Percentiles rank a stretch among this genome's conserved stretches.
Evolutionary conservation across 2,888 invertebrate genomes (phyloP).

Genomic region (Sepiola atlantica): DNA sequence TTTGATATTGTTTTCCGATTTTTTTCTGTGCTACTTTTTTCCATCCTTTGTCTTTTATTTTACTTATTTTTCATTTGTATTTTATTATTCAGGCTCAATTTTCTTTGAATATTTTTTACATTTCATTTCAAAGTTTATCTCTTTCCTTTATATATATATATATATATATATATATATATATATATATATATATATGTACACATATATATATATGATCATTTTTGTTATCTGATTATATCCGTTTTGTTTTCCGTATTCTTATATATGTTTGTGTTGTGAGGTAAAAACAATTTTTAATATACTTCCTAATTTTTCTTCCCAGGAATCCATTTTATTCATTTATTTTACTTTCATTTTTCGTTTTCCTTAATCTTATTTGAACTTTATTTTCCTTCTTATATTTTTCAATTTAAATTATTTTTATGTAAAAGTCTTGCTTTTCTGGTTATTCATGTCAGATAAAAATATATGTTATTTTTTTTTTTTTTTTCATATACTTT

Average conservation of each 20-base stretch:
- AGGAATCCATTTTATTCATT: neutral
- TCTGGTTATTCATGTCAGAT: no score
- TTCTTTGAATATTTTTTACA: neutral
- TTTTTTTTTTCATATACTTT: no score
- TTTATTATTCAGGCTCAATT: neutral
- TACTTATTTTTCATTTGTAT: neutral
- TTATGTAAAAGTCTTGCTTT: neutral
- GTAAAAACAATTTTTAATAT: neutral
- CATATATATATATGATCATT: no score
- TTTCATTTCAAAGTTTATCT: neutral
- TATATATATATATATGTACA: no score
- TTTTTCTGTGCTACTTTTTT: no score
- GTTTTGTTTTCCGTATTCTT: neutral
- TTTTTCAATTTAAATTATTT: neutral
- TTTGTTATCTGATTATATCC: neutral
- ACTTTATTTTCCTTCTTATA: neutral
- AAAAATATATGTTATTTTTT: no score
- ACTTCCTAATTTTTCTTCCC: slow-evolving; percentile 8
- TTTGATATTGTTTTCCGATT: neutral
- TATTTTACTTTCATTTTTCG: neutral
- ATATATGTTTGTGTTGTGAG: neutral
- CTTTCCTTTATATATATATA: neutral
- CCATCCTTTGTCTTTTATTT: neutral
- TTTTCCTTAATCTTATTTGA: neutral
- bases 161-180: no score